Base-by-base conservation (phyloP, 2,797 vertebrate genomes). In the Rhyacichthys aspro region DNA sequence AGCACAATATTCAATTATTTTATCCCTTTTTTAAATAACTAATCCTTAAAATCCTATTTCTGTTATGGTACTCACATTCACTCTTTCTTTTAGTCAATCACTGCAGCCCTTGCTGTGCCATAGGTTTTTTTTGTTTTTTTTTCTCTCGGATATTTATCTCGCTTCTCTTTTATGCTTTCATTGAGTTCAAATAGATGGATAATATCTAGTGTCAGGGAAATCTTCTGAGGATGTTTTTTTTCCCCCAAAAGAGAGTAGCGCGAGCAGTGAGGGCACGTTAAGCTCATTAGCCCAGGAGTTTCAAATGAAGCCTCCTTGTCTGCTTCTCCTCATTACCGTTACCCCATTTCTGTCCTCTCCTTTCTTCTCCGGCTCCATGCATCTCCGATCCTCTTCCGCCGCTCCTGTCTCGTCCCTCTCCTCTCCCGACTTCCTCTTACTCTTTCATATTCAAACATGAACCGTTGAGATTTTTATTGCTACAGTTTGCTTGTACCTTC, bases 211-310 rank as follows among this genome's bases (percentile, higher is more conserved):
- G 55, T 47, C 41, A n/a, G 18, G 1, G 9, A 10, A 57, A 70
- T 56, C 69, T 70, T 15, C 37, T 67, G 59, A 70, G 63, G 70
- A 74, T 64, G 62, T 59, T 59, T 32, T 46, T 74, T 59, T 38
- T 11, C 7, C 18, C 18, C 28, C n/a, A n/a, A 18, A 43, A 34
- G 38, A 74, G 58, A 16, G 18, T 49, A 61, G 56, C 33, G 62
- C 53, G 54, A 62, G 45, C n/a, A 36, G 11, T 3, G 12, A 72
- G 32, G 39, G 39, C 28, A 18, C 2, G 11, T 43, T 55, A 49
- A 43, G 47, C 71, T 80, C 60, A 78, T 73, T 76, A 71, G 37
- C 47, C 45, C 50, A 43, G 19, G 59, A 52, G 49, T 54, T 67
- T 61, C 67, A 42, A 18, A 44, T 50, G 16, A 56, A 45, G 15